These are phyloP conservation scores for Cossypha niveicapilla DNA, from an alignment of 2,797 vertebrate species.

Conservation along the genomic window DNA sequence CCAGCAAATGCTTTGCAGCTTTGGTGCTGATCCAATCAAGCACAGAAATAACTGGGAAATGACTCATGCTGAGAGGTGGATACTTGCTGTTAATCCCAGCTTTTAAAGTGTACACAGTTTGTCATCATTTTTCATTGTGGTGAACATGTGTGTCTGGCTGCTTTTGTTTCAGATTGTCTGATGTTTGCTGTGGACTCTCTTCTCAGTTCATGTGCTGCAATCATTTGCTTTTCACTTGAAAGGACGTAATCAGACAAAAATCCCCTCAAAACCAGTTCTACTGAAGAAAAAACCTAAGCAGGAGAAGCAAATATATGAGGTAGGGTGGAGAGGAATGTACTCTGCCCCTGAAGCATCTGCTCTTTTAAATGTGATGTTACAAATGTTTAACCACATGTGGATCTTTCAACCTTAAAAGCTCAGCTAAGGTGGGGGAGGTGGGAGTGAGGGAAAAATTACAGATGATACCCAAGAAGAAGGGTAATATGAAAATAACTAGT, in stretches of 20 bases:
- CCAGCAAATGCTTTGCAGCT: not conserved
- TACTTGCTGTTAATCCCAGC: conserved; percentile 28
- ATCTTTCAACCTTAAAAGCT: not conserved
- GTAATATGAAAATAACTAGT: not conserved
- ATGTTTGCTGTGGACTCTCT: conserved; percentile 10
- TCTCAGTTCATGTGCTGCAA: not conserved
- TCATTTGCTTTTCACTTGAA: not conserved
- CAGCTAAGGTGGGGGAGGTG: not conserved
- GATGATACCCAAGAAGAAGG: not conserved
- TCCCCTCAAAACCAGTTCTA: not conserved
- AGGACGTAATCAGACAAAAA: not conserved
- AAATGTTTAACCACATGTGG: conserved; percentile 30
- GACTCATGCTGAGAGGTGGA: conserved; percentile 5
- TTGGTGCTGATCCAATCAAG: conserved; percentile 1
- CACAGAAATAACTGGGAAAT: conserved; percentile 21
- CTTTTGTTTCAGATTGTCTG: not conserved
- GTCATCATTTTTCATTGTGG: conserved; percentile 47
- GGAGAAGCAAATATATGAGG: conserved; percentile 27
- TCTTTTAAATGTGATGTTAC: not conserved
- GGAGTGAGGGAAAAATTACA: not conserved
- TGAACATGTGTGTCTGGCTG: not conserved
- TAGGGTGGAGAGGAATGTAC: conserved; percentile 8
- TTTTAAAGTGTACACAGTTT: conserved; percentile 6
- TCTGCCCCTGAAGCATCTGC: conserved; percentile 23
- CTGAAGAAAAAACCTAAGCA: not conserved